phyloP scores from a whole-genome alignment of 2,797 vertebrate genomes.

The Darevskia nairensis region DNA sequence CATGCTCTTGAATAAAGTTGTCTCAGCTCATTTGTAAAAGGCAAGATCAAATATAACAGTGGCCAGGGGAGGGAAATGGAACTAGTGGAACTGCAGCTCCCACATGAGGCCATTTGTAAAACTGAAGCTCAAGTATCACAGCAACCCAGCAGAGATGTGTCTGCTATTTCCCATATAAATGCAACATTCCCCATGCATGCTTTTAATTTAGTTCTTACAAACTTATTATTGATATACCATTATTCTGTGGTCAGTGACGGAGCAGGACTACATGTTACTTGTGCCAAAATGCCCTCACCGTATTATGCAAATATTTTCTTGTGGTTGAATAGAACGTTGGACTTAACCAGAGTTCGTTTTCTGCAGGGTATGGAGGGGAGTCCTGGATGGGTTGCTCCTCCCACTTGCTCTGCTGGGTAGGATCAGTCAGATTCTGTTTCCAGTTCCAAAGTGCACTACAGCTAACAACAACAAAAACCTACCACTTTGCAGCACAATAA shows the following conservation, averaged over 20 bases:
- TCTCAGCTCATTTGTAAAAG: not conserved
- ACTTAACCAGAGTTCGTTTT: too few relatives aligned
- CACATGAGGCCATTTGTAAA: slow-evolving; percentile 31
- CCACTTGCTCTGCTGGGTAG: too few relatives aligned
- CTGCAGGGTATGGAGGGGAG: too few relatives aligned
- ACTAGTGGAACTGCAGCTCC: slow-evolving; percentile 19
- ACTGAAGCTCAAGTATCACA: not conserved
- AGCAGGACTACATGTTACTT: not conserved
- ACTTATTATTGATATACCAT: not conserved
- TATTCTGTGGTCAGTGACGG: not conserved
- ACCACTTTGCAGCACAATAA: too few relatives aligned
- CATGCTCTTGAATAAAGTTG: not conserved
- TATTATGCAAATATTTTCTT: too few relatives aligned
- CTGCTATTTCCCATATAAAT: not conserved
- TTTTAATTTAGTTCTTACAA: not conserved
- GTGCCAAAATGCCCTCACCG: not conserved
- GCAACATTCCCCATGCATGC: not conserved
- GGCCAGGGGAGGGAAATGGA: not conserved
- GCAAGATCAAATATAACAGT: not conserved
- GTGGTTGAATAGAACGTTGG: too few relatives aligned
- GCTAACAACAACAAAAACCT: too few relatives aligned
- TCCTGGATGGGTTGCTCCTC: too few relatives aligned
- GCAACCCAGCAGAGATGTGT: not conserved
- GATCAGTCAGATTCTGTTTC: too few relatives aligned
- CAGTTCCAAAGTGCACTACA: too few relatives aligned